These are phyloP conservation scores for Silurus meridionalis DNA, from an alignment of 2,113 vertebrate species.

Conservation along the genomic window DNA sequence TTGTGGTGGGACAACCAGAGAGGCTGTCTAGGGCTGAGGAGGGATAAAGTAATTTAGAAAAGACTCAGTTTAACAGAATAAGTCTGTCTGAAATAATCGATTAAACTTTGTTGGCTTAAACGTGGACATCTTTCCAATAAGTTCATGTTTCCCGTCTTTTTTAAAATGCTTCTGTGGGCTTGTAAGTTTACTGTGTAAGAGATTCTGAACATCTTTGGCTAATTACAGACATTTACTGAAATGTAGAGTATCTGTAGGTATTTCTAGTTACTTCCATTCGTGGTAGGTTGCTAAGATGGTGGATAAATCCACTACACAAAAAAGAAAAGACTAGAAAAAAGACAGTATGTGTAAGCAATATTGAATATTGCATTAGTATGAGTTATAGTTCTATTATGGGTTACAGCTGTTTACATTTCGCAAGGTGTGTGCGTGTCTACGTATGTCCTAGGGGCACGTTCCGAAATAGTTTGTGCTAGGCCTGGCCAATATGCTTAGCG, in stretches of 20 bases:
- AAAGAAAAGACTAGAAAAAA: not conserved
- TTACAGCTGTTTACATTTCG: not conserved
- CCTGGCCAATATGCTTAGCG: not conserved
- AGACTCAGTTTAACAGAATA: not conserved
- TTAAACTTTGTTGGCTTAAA: not conserved
- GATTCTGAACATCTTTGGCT: not conserved
- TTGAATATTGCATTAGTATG: not conserved
- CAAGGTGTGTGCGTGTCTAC: not conserved
- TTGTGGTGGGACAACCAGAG: not conserved
- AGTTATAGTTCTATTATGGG: constrained; percentile 3
- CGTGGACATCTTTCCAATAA: not conserved
- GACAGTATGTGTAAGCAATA: constrained; percentile 2
- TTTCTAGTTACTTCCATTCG: not conserved
- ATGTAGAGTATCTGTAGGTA: not conserved
- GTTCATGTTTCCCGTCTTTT: not conserved
- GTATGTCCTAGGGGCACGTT: not conserved
- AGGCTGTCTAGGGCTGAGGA: not conserved
- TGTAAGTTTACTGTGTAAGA: not conserved
- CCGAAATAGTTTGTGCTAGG: constrained; percentile 7
- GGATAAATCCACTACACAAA: not conserved
- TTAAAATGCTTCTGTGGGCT: not conserved
- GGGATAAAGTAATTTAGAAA: not conserved
- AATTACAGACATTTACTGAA: not conserved
- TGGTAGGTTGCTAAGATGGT: not conserved
- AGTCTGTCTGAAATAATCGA: not conserved